A percentile compares a stretch with the other conserved stretches of the same genome.
Conservation (phyloP, 2,888 invertebrate genomes). For the Apotomis capreana region DNA sequence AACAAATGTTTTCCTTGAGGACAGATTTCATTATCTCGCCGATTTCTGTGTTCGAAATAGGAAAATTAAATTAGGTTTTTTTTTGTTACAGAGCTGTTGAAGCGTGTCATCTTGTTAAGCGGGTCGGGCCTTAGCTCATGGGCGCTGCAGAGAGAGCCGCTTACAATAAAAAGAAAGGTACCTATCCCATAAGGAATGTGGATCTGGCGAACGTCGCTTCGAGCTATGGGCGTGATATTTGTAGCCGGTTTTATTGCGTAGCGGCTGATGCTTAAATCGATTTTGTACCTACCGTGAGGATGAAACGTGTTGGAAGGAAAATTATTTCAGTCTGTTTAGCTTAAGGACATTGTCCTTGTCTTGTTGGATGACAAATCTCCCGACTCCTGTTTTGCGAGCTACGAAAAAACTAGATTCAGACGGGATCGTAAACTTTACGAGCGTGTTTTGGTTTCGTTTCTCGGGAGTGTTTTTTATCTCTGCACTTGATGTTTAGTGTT, state of each 20-base stretch:
- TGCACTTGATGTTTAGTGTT: background rate
- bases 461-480: background rate
- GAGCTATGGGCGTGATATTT: slow-evolving; percentile 17
- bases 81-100: slow-evolving; percentile 89
- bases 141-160: slow-evolving; percentile 94
- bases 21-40: slow-evolving; percentile 62
- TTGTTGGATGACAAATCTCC: background rate
- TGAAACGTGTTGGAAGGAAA: background rate
- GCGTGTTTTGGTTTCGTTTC: slow-evolving; percentile 3
- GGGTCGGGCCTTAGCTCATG: slow-evolving; percentile 96
- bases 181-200: slow-evolving; percentile 40
- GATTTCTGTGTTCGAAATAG: slow-evolving; percentile 65
- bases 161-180: slow-evolving; percentile 89
- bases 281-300: slow-evolving; percentile 4
- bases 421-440: slow-evolving; percentile 19
- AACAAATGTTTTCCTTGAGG: slow-evolving; percentile 60
- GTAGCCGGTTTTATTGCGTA: slow-evolving; percentile 22
- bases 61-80: slow-evolving; percentile 74
- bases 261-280: slow-evolving; percentile 15
- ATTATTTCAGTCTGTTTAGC: background rate
- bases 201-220: slow-evolving; percentile 17
- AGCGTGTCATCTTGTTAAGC: slow-evolving; percentile 93
- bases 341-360: background rate
- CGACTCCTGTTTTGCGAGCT: background rate
- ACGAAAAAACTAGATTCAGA: background rate